These are phyloP conservation scores for Masticophis lateralis DNA, from an alignment of 2,797 vertebrate genomes.

Conservation along the genomic window DNA sequence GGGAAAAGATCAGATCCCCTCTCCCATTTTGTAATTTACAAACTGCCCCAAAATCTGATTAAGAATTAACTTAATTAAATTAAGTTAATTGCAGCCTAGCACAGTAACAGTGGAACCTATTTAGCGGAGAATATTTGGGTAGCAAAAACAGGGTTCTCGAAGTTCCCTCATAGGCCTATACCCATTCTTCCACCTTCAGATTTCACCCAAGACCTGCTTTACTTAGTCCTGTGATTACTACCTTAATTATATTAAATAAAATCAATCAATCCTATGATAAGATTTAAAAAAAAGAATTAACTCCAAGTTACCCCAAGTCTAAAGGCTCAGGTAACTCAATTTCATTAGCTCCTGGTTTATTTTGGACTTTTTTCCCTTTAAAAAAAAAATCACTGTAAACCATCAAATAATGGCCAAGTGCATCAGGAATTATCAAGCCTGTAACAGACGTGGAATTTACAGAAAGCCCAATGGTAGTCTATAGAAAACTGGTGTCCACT, in stretches of 20 bases:
- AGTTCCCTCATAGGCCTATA: no score
- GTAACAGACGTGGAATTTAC: background rate
- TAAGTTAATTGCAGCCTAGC: no score
- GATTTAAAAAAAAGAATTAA: background rate
- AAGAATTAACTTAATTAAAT: background rate
- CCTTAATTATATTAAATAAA: no score
- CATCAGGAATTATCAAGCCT: background rate
- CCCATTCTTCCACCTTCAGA: no score
- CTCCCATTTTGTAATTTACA: background rate
- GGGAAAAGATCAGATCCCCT: background rate
- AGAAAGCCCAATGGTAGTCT: background rate
- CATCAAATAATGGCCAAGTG: background rate
- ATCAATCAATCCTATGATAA: no score
- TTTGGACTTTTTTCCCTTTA: background rate
- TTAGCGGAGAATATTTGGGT: no score
- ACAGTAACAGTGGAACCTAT: no score
- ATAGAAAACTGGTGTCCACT: background rate
- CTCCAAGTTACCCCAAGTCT: background rate
- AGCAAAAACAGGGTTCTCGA: no score
- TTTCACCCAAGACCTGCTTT: no score
- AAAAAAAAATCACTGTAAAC: background rate
- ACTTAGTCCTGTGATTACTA: no score
- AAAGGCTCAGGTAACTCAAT: background rate
- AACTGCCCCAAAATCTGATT: background rate
- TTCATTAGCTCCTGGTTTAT: background rate